Evolutionary conservation across 2,797 vertebrate species (phyloP).

Genomic region (Danio kyathit): DNA sequence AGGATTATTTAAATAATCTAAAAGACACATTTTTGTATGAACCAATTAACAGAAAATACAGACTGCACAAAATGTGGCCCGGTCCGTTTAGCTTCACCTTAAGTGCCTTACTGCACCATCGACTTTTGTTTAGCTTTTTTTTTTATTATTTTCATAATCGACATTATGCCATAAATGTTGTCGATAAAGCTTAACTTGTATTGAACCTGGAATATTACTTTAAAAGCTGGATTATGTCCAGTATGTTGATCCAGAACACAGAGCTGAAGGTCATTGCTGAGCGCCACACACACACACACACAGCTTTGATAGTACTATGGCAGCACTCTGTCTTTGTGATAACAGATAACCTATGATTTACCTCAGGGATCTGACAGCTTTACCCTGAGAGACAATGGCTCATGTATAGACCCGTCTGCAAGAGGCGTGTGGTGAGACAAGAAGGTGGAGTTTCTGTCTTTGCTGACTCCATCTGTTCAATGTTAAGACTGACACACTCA

Average conservation of each 20-base stretch:
- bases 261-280: background rate
- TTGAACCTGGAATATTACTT: slow-evolving; percentile 13
- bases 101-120: background rate
- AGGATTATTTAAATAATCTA: background rate
- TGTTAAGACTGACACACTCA: slow-evolving; percentile 23
- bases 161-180: background rate
- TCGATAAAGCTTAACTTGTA: slow-evolving; percentile 7
- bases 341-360: slow-evolving; percentile 37
- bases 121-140: background rate
- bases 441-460: slow-evolving; percentile 31
- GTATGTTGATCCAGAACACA: slow-evolving; percentile 16
- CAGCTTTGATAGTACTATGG: background rate
- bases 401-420: slow-evolving; percentile 16
- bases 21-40: background rate
- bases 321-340: slow-evolving; percentile 9
- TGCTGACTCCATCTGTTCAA: slow-evolving; percentile 46
- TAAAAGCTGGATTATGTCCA: slow-evolving; percentile 15
- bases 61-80: background rate
- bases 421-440: slow-evolving; percentile 16
- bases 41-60: background rate
- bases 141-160: background rate
- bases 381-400: slow-evolving; percentile 19
- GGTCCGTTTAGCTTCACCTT: background rate
- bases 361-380: slow-evolving; percentile 32
- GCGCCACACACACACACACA: slow-evolving; percentile 1